Evolutionary conservation across 1,140 invertebrate species (phyloP), one percentile per base, ranked within the genome.

Genomic region (Sarcophaga peregrina): DNA sequence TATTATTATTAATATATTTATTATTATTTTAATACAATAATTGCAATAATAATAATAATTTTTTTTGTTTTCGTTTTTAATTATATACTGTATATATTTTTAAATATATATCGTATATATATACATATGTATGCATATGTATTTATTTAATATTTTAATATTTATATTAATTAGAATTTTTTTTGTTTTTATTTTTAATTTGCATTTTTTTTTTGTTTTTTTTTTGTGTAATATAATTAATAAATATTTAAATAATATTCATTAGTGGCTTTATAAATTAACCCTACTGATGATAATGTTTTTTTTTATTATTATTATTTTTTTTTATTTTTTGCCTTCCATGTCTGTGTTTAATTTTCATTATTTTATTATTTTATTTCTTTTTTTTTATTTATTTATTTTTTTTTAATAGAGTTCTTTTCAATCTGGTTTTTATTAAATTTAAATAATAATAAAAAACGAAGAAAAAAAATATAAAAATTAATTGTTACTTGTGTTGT

Each of bases 221-320:
- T 17, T 78, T 47, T 78, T 78, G 7, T 8, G 46, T 72, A 72
- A 46, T 81, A 17, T 68, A 72, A 72, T 81, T 81, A 72, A 68
- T 62, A 68, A 62, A 68, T 62, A 62, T 81, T 81, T 72, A 52
- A 62, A 62, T 81, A 81, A 81, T 72, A 52, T 81, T 81, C 75
- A 78, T 78, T 78, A 78, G 75, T 25, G 75, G 75, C 50, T 78
- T 78, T 78, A 78, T 78, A 78, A 78, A 78, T 78, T 78, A 78
- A 78, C 75, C 75, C 20, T 78, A 78, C 75, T 11, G 47, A 17
- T 50, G 47, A 17, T 50, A 20, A 46, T 9, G 46, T 50, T 50
- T 78, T 50, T 50, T 50, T 62, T 62, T 45, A 46, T 81, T 46
- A 9, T 81, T n/a, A n/a, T n/a, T 46, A 45, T 62, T 47, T 72